Base-by-base conservation (phyloP, 1,140 invertebrate genomes). In the Forficula auricularia region DNA sequence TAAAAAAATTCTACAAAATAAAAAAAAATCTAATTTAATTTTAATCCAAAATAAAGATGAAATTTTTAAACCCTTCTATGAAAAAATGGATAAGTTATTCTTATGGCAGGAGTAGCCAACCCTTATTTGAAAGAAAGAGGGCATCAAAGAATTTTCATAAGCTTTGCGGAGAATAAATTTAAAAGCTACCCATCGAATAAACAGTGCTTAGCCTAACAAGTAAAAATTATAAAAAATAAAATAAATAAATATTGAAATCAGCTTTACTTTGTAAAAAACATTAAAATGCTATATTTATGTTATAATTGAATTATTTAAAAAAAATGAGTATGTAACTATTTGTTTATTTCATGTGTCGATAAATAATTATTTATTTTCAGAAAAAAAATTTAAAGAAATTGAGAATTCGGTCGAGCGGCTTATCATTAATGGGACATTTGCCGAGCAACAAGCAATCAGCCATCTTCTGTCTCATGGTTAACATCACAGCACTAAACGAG, bases 191-290 rank as follows among this genome's bases (percentile, higher is more conserved):
- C 37, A 59, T 44, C 57, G 52, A 51, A 50, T 56, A 44, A 51
- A 59, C 9, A 55, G 55, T 2, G 56, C 53, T 42, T 53, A 56
- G 20, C 54, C 38, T 46, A 55, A 59, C n/a, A 43, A 33, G 16
- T 14, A 19, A 36, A 16, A 16, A 31, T 27, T 14, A 30, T 12
- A 41, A 30, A 19, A n/a, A 16, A 40, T 57, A 51, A 48, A 49
- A 19, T 19, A 38, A 36, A 19, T 20, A 20, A 13, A 22, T n/a
- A 46, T 3, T 14, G 4, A n/a, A 35, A 12, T 44, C 37, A 47
- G 45, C 43, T 40, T 31, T 43, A 45, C 41, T 15, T 43, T 49
- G 42, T 43, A 42, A 13, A 14, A 43, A 27, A 44, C 22, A 40
- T 12, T 38, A 35, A 38, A 38, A 31, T 34, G 48, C 18, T 38